A percentile compares a stretch with the other conserved stretches of the same genome.
Conservation (phyloP, 2,113 vertebrate genomes). For the Platanista minor region DNA sequence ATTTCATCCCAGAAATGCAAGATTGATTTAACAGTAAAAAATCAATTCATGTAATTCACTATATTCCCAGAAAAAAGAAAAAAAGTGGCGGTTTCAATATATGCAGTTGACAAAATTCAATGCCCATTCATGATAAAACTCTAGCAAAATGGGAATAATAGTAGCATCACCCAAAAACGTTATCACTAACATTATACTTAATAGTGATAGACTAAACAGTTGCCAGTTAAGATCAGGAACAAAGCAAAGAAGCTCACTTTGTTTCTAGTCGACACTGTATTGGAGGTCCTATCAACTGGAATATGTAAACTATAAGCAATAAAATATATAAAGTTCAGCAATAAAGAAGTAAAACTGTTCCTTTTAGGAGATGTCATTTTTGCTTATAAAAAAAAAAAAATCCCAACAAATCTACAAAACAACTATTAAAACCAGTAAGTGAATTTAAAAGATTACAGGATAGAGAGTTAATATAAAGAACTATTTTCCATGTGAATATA, state of each 20-base stretch:
- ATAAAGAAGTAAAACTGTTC: not conserved
- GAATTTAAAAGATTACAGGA: not conserved
- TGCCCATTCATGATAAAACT: not conserved
- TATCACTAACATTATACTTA: not conserved
- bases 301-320: not conserved
- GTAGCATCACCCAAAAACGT: not conserved
- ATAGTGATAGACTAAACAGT: not conserved
- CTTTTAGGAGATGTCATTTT: not conserved
- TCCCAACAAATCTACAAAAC: not conserved
- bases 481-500: not conserved
- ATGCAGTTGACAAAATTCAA: not conserved
- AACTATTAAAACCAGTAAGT: not conserved
- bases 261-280: not conserved
- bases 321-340: not conserved
- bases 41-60: not conserved
- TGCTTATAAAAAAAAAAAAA: not conserved
- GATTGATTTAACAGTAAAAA: not conserved
- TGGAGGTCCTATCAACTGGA: not conserved
- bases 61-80: not conserved
- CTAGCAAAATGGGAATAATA: not conserved
- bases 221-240: not conserved
- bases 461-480: not conserved
- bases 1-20: not conserved
- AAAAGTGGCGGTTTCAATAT: not conserved
- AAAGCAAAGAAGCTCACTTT: not conserved